Conservation (phyloP, 1,140 invertebrate species). For the Drosophila busckii region DNA sequence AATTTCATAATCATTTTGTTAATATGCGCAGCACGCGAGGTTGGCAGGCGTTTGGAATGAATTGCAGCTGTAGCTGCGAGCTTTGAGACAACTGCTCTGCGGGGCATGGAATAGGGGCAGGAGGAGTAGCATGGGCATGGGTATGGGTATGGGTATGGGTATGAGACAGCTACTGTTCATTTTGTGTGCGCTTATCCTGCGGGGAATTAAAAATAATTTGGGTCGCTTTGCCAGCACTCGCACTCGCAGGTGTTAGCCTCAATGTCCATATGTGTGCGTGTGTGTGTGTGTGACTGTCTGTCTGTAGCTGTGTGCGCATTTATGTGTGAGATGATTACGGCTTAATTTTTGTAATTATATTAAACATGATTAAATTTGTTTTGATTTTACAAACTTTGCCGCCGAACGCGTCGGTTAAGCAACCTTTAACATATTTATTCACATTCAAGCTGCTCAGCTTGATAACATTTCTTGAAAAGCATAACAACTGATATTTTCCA, state of each 20-base stretch:
- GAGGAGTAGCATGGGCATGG: conserved; percentile 1
- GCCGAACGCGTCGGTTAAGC: neutral
- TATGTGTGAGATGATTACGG: conserved; percentile 64
- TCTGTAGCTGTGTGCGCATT: neutral
- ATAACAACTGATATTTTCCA: no score
- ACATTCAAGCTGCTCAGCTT: no score
- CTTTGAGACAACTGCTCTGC: neutral
- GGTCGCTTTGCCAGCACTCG: conserved; percentile 49
- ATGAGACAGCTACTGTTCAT: conserved; percentile 32
- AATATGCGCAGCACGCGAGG: conserved; percentile 72
- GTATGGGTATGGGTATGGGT: no score
- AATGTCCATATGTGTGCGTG: neutral
- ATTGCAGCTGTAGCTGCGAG: conserved; percentile 42
- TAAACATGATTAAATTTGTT: conserved; percentile 77
- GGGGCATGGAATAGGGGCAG: neutral
- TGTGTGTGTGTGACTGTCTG: conserved; percentile 8
- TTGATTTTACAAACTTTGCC: conserved; percentile 61
- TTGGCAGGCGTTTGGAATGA: conserved; percentile 53
- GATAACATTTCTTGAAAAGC: no score
- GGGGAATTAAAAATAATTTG: conserved; percentile 77
- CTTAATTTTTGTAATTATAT: conserved; percentile 77
- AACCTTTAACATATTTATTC: no score
- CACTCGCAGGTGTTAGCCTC: conserved; percentile 18
- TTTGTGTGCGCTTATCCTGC: conserved; percentile 56
- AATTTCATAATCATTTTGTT: conserved; percentile 78